These are phyloP conservation scores for Gila robusta DNA, from an alignment of 2,797 vertebrate species.

Conservation along the genomic window DNA sequence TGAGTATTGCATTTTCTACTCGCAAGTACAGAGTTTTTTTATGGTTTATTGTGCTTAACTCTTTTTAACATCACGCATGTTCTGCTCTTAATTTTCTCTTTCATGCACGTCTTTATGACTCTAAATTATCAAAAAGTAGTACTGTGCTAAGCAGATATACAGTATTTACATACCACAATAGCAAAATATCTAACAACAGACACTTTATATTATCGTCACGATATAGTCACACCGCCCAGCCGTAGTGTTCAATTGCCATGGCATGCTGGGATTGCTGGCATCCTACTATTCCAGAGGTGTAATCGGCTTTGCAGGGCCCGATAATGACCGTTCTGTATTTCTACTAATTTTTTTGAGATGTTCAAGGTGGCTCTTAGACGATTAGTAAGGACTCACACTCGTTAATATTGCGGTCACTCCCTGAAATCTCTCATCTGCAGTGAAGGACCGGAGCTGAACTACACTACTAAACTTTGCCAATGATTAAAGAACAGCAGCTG, in stretches of 20 bases:
- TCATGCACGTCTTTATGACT: not conserved
- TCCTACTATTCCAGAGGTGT: not conserved
- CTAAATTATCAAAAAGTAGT: not conserved
- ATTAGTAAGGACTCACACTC: not conserved
- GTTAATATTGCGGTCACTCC: not conserved
- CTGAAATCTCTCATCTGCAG: conserved; percentile 11
- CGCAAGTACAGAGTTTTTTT: too few species aligned
- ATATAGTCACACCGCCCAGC: not conserved
- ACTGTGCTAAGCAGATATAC: not conserved
- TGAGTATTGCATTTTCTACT: too few species aligned
- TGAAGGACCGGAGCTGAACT: conserved; percentile 8
- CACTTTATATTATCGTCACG: not conserved
- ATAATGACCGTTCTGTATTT: conserved; percentile 11
- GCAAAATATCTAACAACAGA: not conserved
- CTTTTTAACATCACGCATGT: not conserved
- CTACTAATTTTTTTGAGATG: not conserved
- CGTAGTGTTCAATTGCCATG: not conserved
- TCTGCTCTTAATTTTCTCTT: not conserved
- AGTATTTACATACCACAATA: not conserved
- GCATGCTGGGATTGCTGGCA: not conserved
- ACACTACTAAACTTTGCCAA: conserved; percentile 32
- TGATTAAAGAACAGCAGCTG: conserved; percentile 58
- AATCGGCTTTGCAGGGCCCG: not conserved
- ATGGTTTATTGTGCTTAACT: not conserved
- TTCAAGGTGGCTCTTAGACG: not conserved